Evolutionary conservation across 2,113 vertebrate species (phyloP).

Genomic region (Ibidorhyncha struthersii): DNA sequence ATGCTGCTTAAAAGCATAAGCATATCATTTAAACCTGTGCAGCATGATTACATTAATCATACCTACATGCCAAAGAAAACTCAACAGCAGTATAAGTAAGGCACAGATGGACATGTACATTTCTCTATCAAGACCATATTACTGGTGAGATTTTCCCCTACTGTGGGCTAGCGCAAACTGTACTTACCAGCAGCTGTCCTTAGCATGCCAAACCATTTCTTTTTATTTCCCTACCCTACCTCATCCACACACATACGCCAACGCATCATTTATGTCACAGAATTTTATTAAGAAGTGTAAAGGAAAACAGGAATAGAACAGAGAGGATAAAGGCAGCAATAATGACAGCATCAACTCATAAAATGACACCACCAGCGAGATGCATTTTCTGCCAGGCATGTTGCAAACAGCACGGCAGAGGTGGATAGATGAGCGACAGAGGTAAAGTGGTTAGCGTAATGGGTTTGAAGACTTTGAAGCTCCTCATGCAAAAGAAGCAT

Average conservation of each 20-base stretch:
- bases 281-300: neutral
- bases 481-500: neutral
- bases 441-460: too few species aligned
- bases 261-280: neutral
- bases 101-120: neutral
- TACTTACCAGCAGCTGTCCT: neutral
- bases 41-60: neutral
- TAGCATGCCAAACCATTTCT: neutral
- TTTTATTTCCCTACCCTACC: neutral
- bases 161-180: rapidly evolving
- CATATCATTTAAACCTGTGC: neutral
- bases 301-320: neutral
- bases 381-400: neutral
- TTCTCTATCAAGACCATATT: neutral
- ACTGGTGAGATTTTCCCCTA: neutral
- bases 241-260: neutral
- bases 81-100: neutral
- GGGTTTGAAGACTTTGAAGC: neutral
- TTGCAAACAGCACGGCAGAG: neutral
- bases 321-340: neutral
- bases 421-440: neutral
- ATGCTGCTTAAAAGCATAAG: neutral
- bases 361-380: neutral
- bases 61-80: neutral
- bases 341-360: neutral